Evolutionary conservation across 2,888 invertebrate species (phyloP).

Genomic region (Chymomyza procnemis): DNA sequence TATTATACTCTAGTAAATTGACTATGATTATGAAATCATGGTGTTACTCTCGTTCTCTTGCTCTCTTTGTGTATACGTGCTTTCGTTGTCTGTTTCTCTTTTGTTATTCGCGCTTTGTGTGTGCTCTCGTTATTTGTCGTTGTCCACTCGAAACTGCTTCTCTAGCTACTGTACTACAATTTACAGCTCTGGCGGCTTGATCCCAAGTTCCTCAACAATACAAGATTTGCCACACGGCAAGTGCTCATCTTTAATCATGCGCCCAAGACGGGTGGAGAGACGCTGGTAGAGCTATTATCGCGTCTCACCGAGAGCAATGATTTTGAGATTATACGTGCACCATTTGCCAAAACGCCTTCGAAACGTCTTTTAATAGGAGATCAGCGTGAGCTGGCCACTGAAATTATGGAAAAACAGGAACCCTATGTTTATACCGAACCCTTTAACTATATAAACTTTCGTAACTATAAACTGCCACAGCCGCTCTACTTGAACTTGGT

Average conservation of each 20-base stretch:
- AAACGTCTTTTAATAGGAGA: constrained; percentile 34
- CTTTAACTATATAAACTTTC: constrained; percentile 91
- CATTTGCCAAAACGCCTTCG: constrained; percentile 62
- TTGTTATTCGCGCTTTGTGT: background rate
- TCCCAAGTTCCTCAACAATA: constrained; percentile 58
- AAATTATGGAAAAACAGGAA: constrained; percentile 85
- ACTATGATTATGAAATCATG: background rate
- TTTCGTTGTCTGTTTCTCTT: constrained; percentile 4
- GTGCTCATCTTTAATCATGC: constrained; percentile 81
- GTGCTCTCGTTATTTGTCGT: background rate
- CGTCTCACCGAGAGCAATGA: constrained; percentile 79
- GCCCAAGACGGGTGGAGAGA: constrained; percentile 92
- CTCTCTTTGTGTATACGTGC: background rate
- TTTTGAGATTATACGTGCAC: constrained; percentile 81
- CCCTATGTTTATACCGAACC: constrained; percentile 91
- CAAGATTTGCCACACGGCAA: constrained; percentile 51
- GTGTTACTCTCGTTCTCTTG: background rate
- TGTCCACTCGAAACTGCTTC: background rate
- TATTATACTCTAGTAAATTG: background rate
- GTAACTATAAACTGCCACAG: constrained; percentile 85
- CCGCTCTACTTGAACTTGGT: constrained; percentile 93
- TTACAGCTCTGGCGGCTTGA: constrained; percentile 52
- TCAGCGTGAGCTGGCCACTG: constrained; percentile 84
- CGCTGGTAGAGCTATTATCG: constrained; percentile 89
- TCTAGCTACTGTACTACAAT: background rate